phyloP scores from a whole-genome alignment of 1,140 invertebrate genomes.

The Drosophila santomea region DNA sequence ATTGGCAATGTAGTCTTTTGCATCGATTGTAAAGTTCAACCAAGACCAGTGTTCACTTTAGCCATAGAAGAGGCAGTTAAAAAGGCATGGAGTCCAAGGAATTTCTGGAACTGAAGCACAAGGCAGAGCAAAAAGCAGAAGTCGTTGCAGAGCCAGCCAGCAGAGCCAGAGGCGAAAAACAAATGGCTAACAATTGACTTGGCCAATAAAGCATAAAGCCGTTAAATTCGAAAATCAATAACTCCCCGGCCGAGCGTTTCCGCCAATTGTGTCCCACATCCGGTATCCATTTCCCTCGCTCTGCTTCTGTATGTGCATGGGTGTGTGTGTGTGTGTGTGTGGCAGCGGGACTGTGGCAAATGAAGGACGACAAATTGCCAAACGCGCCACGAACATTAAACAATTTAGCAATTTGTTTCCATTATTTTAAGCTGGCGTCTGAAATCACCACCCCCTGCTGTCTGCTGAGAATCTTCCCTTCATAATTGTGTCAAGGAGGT shows the following conservation, averaged over 20 bases:
- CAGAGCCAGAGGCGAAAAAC: conserved; percentile 49
- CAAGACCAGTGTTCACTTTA: neutral
- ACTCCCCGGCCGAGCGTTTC: conserved; percentile 47
- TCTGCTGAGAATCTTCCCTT: conserved; percentile 37
- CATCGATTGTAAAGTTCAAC: neutral
- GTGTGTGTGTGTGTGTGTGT: conserved; percentile 1
- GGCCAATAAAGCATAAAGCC: conserved; percentile 78
- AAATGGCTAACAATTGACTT: conserved; percentile 72
- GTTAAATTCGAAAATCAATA: conserved; percentile 81
- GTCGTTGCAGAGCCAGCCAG: conserved; percentile 10
- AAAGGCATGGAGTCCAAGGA: neutral
- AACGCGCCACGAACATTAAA: conserved; percentile 73
- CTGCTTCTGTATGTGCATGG: neutral
- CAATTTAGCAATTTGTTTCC: conserved; percentile 79
- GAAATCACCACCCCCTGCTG: conserved; percentile 6
- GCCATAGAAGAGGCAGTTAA: neutral
- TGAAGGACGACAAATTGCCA: conserved; percentile 77
- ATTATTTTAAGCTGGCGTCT: conserved; percentile 69
- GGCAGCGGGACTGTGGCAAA: conserved; percentile 35
- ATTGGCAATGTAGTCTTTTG: neutral
- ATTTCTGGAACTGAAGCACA: conserved; percentile 15
- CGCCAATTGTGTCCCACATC: conserved; percentile 64
- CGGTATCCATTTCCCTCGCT: conserved; percentile 21
- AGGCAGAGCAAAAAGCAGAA: conserved; percentile 27
- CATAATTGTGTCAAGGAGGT: conserved; percentile 80